Conservation (phyloP, 2,888 invertebrate genomes). For the Lasioglossum vierecki region DNA sequence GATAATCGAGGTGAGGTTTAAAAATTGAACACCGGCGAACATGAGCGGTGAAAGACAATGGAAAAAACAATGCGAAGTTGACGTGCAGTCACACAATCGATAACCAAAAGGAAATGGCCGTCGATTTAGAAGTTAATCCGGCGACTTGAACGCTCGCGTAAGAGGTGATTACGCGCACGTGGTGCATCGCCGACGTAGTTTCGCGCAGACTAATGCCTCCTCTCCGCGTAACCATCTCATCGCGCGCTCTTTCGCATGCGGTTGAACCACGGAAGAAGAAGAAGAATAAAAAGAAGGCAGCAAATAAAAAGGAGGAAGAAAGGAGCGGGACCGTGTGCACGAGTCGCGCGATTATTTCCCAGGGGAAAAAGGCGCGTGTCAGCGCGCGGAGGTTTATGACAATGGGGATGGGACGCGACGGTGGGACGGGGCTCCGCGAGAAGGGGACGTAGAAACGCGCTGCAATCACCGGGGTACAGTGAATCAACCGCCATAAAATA, state of each 20-base stretch:
- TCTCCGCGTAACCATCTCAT: neutral
- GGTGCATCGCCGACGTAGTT: neutral
- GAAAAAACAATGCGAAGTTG: neutral
- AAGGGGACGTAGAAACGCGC: conserved; percentile 1
- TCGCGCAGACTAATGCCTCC: neutral
- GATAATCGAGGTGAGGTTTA: too few relatives aligned
- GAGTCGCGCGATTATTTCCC: neutral
- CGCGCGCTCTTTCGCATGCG: neutral
- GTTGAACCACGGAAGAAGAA: neutral
- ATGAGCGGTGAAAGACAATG: neutral
- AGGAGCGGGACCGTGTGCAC: neutral
- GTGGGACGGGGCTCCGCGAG: neutral
- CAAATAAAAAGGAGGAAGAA: neutral
- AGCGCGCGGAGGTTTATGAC: conserved; percentile 31
- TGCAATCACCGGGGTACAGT: conserved; percentile 37
- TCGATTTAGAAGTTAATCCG: neutral
- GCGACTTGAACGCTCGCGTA: conserved; percentile 4
- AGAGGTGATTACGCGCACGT: neutral
- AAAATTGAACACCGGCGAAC: too few relatives aligned
- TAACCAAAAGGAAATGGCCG: neutral
- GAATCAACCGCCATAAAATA: conserved; percentile 66
- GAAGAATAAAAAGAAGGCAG: neutral
- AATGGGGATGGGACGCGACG: neutral
- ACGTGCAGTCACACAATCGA: neutral
- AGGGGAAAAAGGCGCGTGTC: conserved; percentile 13